phyloP scores from a whole-genome alignment of 2,888 invertebrate genomes.

The Ichneumoninae sp. region DNA sequence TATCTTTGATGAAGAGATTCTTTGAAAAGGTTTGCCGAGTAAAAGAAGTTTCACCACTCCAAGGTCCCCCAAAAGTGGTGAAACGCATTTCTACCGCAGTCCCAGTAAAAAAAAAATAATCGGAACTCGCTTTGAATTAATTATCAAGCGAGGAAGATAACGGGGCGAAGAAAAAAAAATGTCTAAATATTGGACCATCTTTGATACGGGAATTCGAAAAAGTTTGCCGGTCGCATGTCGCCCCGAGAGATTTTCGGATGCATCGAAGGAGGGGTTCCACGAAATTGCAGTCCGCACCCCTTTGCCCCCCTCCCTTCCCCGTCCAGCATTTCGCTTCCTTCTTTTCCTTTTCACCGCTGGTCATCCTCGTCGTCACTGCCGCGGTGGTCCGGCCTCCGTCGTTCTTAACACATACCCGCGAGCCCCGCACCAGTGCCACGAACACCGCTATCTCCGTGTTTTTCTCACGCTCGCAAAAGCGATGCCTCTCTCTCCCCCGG shows the following conservation, averaged over 20 bases:
- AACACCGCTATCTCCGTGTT: constrained; percentile 57
- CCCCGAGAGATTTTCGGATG: constrained; percentile 26
- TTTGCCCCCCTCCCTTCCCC: constrained; percentile 6
- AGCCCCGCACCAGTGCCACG: constrained; percentile 10
- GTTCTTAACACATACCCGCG: constrained; percentile 31
- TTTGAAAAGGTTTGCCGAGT: constrained; percentile 22
- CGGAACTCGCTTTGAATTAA: neutral
- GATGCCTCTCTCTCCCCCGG: constrained; percentile 11
- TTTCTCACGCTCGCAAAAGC: constrained; percentile 58
- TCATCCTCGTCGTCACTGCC: constrained; percentile 40
- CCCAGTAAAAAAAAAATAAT: neutral
- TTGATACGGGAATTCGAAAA: constrained; percentile 26
- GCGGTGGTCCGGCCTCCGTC: constrained; percentile 57
- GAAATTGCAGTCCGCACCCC: constrained; percentile 55
- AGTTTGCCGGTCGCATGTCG: constrained; percentile 22
- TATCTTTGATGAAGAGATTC: neutral
- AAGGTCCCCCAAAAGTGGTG: neutral
- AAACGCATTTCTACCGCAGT: neutral
- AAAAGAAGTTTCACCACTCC: neutral
- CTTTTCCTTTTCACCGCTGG: constrained; percentile 58
- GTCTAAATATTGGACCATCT: neutral
- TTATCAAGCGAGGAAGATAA: neutral
- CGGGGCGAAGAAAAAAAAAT: constrained; percentile 4
- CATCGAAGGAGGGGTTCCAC: constrained; percentile 50
- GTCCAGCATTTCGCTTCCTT: constrained; percentile 33